Percentiles rank a stretch among this genome's conserved stretches.
Evolutionary conservation across 2,888 invertebrate genomes (phyloP).

Genomic region (Andrena chrysosceles): DNA sequence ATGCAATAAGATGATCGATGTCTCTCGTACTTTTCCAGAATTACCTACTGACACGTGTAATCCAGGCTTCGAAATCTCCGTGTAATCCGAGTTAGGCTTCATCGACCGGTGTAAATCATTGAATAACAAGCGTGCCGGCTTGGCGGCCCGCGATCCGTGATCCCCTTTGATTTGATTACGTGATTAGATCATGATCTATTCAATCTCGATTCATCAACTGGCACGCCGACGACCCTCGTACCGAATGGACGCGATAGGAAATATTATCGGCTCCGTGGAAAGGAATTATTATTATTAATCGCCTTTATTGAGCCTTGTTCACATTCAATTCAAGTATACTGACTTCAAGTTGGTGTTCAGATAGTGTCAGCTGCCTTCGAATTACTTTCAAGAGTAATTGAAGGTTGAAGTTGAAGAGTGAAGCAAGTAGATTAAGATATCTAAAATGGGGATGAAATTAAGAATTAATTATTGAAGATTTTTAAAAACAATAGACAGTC

Average conservation of each 20-base stretch:
- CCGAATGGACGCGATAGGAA: not conserved
- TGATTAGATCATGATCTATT: slow-evolving; percentile 48
- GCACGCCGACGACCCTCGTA: not conserved
- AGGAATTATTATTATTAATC: not conserved
- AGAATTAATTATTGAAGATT: no score
- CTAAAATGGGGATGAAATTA: no score
- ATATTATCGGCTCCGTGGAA: no score
- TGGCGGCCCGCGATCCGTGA: slow-evolving; percentile 32
- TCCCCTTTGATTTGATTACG: slow-evolving; percentile 15
- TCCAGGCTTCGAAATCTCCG: not conserved
- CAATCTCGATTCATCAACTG: not conserved
- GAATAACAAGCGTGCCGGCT: slow-evolving; percentile 30
- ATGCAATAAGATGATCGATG: not conserved
- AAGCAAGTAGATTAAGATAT: no score
- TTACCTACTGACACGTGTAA: not conserved
- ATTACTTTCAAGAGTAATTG: no score
- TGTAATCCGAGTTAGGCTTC: not conserved
- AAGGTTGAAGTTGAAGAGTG: no score
- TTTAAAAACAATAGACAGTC: no score
- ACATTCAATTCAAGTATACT: no score
- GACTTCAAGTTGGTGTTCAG: no score
- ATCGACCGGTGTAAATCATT: slow-evolving; percentile 6
- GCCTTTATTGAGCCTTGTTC: no score
- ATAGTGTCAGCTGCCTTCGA: no score
- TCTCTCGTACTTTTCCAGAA: slow-evolving; percentile 4